Base-by-base conservation (phyloP, 1,140 invertebrate species). In the Colletes gigas region DNA sequence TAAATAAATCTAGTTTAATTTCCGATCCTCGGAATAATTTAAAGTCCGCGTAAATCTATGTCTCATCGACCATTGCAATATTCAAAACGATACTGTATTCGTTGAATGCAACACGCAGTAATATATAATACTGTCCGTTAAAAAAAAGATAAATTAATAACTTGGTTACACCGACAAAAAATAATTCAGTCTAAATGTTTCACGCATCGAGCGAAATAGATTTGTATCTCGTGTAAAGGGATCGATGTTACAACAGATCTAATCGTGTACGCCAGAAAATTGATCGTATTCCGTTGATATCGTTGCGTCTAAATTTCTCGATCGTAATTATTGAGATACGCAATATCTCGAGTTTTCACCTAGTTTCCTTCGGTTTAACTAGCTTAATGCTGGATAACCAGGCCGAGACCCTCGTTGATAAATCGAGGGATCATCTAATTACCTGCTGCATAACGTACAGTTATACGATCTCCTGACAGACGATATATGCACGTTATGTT, bases 361-460 rank as follows among this genome's bases (percentile, higher is more conserved):
- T 65, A 78, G 77, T 73, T 70, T 55, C 77, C 67, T 6, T 7
- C 41, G 17, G 60, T 71, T 79, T 79, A 79, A 79, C 77, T 50
- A 55, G 68, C 70, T 79, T 73, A 57, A 65, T 47, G 69, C 30
- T 15, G 41, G 77, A 47, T 79, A 79, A 73, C 77, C 52, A 62
- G 60, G 41, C 44, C 69, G 50, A 50, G 47, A 9, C 8, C 69
- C 41, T 73, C 77, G 70, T 73, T 79, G 69, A 79, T 79, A 78
- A 78, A 79, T 79, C 77, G 77, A 65, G 77, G 70, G 77, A 79
- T 73, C 77, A 66, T 79, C 77, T 79, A 79, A 79, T 79, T 79
- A 79, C 70, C 69, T 65, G 60, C 59, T 19, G 77, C 77, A 66
- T 65, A 79, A 73, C 77, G 59, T 66, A 57, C 77, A 73, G 77